Evolutionary conservation across 2,797 vertebrate species (phyloP), one percentile per base, ranked within the genome.

Genomic region (Coregonus suidteri): DNA sequence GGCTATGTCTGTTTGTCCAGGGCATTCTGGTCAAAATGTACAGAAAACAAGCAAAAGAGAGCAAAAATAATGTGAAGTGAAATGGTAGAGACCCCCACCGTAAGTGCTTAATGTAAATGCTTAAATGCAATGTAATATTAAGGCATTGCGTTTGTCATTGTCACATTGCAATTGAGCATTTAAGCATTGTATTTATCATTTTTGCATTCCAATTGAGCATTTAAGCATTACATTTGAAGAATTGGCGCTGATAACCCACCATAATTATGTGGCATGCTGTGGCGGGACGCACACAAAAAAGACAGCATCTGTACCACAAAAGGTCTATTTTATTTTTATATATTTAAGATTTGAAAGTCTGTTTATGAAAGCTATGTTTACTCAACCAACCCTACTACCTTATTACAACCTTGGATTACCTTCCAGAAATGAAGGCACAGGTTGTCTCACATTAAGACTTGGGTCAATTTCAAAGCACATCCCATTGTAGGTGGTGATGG

Each of bases 401-500:
- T 56, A 54, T 59, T 37, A 41, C 20, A 51, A 41, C 0, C 47
- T 71, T 41, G 35, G 47, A 74, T 75, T 81, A 93, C 93, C 88
- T 76, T 83, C 35, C 35, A 73, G 0, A 66, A 79, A 6, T 1
- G 53, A 65, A 5, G 93, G 91, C 0, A 85, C 1, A 4, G 74
- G 9, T 0, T 0, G 0, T 65, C 0, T 1, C 53, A 79, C 0
- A 0, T 0, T 0, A n/a, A 76, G 0, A 0, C 0, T 0, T 0
- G 0, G 0, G 4, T 18, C 0, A 1, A 93, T 79, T 41, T 84
- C 7, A 6, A 90, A 69, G 75, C 94, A 95, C 18, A 86, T 31
- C 18, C 94, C 94, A 0, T 73, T 91, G 81, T 88, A 94, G 80
- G 83, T 83, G 64, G 92, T 94, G 79, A 91, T 88, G 18, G 77